Evolutionary conservation across 2,888 invertebrate species (phyloP).

Genomic region (Ophion ventricosus): DNA sequence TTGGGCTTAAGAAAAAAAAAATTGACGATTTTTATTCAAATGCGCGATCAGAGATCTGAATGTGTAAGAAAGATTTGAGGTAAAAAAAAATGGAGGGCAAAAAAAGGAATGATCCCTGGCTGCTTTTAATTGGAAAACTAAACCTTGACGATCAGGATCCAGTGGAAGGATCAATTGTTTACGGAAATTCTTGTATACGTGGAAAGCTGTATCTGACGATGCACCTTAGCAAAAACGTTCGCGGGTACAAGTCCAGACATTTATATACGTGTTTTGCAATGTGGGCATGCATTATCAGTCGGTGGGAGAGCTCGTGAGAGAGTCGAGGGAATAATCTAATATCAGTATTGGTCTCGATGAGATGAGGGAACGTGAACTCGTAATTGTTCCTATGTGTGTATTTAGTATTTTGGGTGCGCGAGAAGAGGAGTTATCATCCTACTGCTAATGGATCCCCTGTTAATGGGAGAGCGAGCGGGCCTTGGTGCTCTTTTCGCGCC

Average conservation of each 20-base stretch:
- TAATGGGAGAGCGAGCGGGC: slow-evolving; percentile 33
- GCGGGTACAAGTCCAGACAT: too few relatives aligned
- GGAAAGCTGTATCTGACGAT: not conserved
- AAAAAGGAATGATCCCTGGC: too few relatives aligned
- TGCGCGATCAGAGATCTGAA: not conserved
- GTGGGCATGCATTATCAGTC: not conserved
- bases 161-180: too few relatives aligned
- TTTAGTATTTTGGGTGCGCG: not conserved
- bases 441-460: slow-evolving; percentile 70
- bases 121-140: too few relatives aligned
- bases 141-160: too few relatives aligned
- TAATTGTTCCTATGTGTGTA: not conserved
- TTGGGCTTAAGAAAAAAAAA: not conserved
- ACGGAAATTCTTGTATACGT: not conserved
- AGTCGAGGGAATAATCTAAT: not conserved
- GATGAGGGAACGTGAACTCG: not conserved
- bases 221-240: not conserved
- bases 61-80: too few relatives aligned
- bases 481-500: slow-evolving; percentile 21
- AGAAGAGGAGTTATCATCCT: slow-evolving; percentile 66
- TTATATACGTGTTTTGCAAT: not conserved
- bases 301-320: not conserved
- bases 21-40: not conserved
- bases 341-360: not conserved
- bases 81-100: too few relatives aligned